Conservation (phyloP, 2,113 vertebrate species). For the Tachycineta bicolor region DNA sequence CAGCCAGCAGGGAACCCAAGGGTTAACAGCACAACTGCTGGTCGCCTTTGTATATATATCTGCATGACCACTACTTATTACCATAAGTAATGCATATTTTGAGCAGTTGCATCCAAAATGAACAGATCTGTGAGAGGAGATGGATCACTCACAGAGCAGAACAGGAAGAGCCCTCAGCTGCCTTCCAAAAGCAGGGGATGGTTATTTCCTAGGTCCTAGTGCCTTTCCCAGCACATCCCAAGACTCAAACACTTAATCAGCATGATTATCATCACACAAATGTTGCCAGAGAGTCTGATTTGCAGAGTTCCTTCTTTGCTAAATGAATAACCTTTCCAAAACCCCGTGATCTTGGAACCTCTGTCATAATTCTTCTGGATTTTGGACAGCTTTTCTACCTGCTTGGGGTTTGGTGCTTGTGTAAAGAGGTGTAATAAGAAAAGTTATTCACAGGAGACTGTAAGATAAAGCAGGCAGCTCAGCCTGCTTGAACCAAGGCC, state of each 20-base stretch:
- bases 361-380: conserved; percentile 12
- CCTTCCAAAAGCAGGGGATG: conserved; percentile 36
- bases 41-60: conserved; percentile 35
- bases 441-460: conserved; percentile 17
- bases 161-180: conserved; percentile 62
- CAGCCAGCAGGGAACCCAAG: neutral
- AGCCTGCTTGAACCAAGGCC: neutral
- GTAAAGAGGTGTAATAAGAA: conserved; percentile 26
- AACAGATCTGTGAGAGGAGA: conserved; percentile 43
- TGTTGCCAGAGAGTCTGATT: neutral
- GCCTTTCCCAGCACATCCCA: neutral
- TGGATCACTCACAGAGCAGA: conserved; percentile 51
- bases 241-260: conserved; percentile 32
- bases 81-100: conserved; percentile 49
- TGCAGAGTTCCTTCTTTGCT: neutral
- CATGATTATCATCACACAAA: conserved; percentile 15
- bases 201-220: conserved; percentile 53
- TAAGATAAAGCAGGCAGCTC: conserved; percentile 44
- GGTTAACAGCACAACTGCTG: conserved; percentile 38
- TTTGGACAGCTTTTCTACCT: conserved; percentile 1
- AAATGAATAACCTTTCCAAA: conserved; percentile 6
- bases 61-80: neutral
- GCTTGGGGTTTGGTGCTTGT: neutral
- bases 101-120: conserved; percentile 51
- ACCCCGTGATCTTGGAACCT: neutral